Conservation (phyloP, 1,140 invertebrate genomes). For the Anoplophora glabripennis region DNA sequence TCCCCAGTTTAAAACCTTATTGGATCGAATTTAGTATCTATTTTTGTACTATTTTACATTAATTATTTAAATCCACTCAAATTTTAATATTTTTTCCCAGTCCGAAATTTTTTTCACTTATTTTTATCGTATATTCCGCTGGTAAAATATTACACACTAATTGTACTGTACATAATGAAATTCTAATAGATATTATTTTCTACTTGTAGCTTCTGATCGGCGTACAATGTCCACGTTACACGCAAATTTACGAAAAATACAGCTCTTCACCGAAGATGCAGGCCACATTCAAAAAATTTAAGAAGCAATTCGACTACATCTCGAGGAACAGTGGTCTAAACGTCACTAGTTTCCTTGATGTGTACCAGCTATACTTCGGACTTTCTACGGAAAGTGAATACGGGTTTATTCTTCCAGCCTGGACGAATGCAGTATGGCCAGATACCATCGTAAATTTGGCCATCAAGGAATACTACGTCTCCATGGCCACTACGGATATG, state of each 20-base stretch:
- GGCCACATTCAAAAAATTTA: conserved; percentile 15
- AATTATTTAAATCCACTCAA: too few species aligned
- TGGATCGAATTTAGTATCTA: too few species aligned
- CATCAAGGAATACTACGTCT: conserved; percentile 31
- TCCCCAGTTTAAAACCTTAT: too few species aligned
- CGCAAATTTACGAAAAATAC: conserved; percentile 19
- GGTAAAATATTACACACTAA: too few species aligned
- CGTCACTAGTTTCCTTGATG: conserved; percentile 24
- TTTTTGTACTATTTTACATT: too few species aligned
- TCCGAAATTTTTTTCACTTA: too few species aligned
- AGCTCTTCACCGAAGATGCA: conserved; percentile 3
- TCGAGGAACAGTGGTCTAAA: conserved; percentile 30
- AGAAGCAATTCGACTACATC: conserved; percentile 29
- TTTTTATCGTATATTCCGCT: too few species aligned
- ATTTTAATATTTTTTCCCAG: too few species aligned
- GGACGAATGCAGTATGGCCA: conserved; percentile 61
- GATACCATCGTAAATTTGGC: conserved; percentile 55
- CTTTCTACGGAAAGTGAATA: conserved; percentile 49
- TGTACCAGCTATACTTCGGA: conserved; percentile 34
- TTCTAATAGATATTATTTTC: background rate
- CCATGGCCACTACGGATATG: conserved; percentile 26
- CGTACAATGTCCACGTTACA: conserved; percentile 24
- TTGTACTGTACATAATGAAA: too few species aligned
- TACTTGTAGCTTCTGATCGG: conserved; percentile 23
- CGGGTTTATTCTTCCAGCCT: conserved; percentile 58